These are phyloP conservation scores for Loxodonta africana DNA, from an alignment of 2,113 vertebrate species.

Conservation along the genomic window DNA sequence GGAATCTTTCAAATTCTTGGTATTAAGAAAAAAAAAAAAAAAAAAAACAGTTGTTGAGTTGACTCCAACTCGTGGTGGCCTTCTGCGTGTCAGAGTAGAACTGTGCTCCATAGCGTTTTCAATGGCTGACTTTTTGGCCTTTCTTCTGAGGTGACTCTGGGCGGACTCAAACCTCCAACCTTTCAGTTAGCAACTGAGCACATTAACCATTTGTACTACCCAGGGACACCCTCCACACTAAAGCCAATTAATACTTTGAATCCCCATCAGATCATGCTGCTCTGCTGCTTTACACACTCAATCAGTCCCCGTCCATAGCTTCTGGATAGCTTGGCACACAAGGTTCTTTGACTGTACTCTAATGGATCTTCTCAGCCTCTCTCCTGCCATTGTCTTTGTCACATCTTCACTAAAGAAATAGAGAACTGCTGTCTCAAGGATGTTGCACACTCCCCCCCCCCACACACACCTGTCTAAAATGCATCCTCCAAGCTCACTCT, in stretches of 20 bases:
- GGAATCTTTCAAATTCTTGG: not conserved
- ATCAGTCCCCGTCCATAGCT: not conserved
- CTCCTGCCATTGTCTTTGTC: not conserved
- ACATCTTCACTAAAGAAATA: not conserved
- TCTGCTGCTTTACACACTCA: not conserved
- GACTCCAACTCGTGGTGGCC: too few species aligned
- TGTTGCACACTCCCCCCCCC: too few species aligned
- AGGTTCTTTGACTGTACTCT: not conserved
- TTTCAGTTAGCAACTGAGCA: too few species aligned
- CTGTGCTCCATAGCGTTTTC: too few species aligned
- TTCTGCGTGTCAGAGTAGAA: too few species aligned
- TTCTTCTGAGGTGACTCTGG: too few species aligned
- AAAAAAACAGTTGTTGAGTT: too few species aligned
- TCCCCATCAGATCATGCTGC: not conserved
- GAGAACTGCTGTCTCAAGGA: not conserved
- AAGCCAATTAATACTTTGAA: not conserved
- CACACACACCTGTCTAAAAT: not conserved
- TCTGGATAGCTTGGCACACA: not conserved
- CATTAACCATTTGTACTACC: too few species aligned
- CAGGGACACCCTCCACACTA: not conserved
- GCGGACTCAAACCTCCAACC: too few species aligned
- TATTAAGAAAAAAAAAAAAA: not conserved
- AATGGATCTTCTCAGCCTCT: too few species aligned
- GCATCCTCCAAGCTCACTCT: not conserved
- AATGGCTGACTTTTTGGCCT: too few species aligned